These are phyloP conservation scores for Macrotrachela quadricornifera DNA, from an alignment of 1,140 invertebrate genomes.

Conservation along the genomic window DNA sequence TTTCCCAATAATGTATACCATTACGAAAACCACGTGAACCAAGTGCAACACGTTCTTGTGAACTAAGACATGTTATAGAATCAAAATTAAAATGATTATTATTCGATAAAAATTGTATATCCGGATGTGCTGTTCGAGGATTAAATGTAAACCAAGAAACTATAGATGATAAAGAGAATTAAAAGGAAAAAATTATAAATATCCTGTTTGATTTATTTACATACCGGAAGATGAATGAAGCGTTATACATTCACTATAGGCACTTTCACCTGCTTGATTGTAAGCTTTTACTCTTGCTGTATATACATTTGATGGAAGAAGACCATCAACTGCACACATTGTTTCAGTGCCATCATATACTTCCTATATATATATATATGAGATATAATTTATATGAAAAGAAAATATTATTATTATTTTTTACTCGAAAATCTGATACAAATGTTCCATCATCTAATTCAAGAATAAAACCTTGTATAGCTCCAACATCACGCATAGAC, in stretches of 20 bases:
- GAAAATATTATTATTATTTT: too few species aligned
- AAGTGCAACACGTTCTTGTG: constrained; percentile 73
- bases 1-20: constrained; percentile 89
- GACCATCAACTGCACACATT: constrained; percentile 85
- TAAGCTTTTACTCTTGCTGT: constrained; percentile 90
- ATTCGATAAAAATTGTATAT: constrained; percentile 61
- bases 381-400: too few species aligned
- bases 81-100: constrained; percentile 24
- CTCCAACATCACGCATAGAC: not conserved
- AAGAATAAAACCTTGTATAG: not conserved
- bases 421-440: constrained; percentile 15
- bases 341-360: constrained; percentile 89
- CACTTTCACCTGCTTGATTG: constrained; percentile 78
- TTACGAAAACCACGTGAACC: constrained; percentile 76
- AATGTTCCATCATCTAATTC: constrained; percentile 4
- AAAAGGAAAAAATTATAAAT: too few species aligned
- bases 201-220: constrained; percentile 11
- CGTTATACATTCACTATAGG: constrained; percentile 78
- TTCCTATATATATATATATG: too few species aligned
- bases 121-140: constrained; percentile 41
- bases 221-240: constrained; percentile 87
- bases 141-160: constrained; percentile 93
- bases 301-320: constrained; percentile 90
- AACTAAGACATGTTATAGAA: constrained; percentile 57
- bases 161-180: constrained; percentile 31